Conservation (phyloP, 2,888 invertebrate species). For the Cataglyphis livida region DNA sequence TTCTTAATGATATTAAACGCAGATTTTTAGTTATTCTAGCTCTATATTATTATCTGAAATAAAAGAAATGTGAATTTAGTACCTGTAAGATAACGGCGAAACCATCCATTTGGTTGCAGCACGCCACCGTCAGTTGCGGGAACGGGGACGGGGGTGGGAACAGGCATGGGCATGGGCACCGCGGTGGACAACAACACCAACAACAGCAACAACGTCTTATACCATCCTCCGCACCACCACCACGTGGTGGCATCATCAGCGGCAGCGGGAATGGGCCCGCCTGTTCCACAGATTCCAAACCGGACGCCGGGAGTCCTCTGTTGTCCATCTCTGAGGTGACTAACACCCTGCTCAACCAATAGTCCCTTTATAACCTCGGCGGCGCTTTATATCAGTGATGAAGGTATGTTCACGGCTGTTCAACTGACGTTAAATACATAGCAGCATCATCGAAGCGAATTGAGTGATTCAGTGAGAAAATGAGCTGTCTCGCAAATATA, state of each 20-base stretch:
- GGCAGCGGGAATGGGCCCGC: slow-evolving; percentile 82
- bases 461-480: background rate
- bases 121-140: slow-evolving; percentile 83
- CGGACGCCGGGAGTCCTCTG: slow-evolving; percentile 89
- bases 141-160: slow-evolving; percentile 77
- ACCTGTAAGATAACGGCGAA: slow-evolving; percentile 62
- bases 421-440: background rate
- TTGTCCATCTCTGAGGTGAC: slow-evolving; percentile 93
- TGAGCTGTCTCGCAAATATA: background rate
- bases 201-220: slow-evolving; percentile 78
- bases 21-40: slow-evolving; percentile 22
- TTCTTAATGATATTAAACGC: background rate
- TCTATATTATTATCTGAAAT: background rate
- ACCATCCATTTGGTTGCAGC: slow-evolving; percentile 84
- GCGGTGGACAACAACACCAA: slow-evolving; percentile 79
- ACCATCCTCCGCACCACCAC: slow-evolving; percentile 82
- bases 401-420: slow-evolving; percentile 65
- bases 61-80: slow-evolving; percentile 8
- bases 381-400: slow-evolving; percentile 69
- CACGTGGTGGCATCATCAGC: slow-evolving; percentile 79
- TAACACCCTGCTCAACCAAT: slow-evolving; percentile 91
- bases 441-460: background rate
- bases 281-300: slow-evolving; percentile 86
- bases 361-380: slow-evolving; percentile 79
- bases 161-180: slow-evolving; percentile 76